These are phyloP conservation scores for Protaetia brevitarsis DNA, from an alignment of 1,140 invertebrate species.

Conservation along the genomic window DNA sequence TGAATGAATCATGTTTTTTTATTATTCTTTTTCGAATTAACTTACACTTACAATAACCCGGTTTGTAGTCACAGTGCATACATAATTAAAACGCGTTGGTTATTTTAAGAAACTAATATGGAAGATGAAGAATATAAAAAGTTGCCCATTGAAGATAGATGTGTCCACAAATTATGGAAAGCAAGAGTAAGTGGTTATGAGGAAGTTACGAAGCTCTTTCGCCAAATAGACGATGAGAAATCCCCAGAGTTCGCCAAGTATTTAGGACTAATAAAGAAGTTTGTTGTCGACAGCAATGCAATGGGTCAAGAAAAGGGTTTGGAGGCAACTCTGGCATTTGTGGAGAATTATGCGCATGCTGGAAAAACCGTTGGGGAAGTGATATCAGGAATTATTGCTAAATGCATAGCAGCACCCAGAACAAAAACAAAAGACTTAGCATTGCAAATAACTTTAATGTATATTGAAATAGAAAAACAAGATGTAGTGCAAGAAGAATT, in stretches of 20 bases:
- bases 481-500: conserved; percentile 89
- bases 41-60: neutral
- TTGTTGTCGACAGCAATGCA: conserved; percentile 92
- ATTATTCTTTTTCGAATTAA: neutral
- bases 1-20: conserved; percentile 18
- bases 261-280: conserved; percentile 89
- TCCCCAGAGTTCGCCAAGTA: conserved; percentile 91
- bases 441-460: conserved; percentile 86
- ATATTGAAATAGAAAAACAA: conserved; percentile 93
- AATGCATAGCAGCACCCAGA: conserved; percentile 89
- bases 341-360: conserved; percentile 83
- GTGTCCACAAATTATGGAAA: conserved; percentile 94
- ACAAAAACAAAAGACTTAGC: conserved; percentile 90
- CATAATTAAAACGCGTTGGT: neutral
- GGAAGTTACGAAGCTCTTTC: conserved; percentile 86
- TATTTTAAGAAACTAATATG: conserved; percentile 51
- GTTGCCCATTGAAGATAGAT: conserved; percentile 85
- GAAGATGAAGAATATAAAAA: conserved; percentile 93
- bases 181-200: conserved; percentile 91
- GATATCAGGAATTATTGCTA: conserved; percentile 82
- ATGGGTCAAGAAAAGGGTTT: conserved; percentile 94
- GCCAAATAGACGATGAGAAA: conserved; percentile 85
- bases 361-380: conserved; percentile 87
- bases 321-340: conserved; percentile 84
- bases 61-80: neutral